Percentiles rank a stretch among this genome's conserved stretches.
These are phyloP conservation scores for Selenia dentaria DNA, from an alignment of 2,888 invertebrate genomes.

Conservation along the genomic window DNA sequence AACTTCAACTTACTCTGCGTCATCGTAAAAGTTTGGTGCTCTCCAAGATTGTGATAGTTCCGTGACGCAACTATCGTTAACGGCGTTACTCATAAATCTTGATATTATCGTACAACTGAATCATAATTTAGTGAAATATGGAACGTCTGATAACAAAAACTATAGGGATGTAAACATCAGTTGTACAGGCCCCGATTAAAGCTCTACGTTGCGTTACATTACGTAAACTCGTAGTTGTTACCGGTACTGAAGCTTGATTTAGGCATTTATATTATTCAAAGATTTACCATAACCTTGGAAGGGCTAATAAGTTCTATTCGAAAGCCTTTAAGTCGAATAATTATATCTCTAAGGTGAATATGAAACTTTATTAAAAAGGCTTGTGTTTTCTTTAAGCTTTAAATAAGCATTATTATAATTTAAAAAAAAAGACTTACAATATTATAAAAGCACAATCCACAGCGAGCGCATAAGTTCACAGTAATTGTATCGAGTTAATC, in stretches of 20 bases:
- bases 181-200: conserved; percentile 14
- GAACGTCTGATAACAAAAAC: conserved; percentile 18
- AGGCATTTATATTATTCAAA: no score
- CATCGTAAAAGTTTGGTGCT: conserved; percentile 27
- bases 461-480: conserved; percentile 46
- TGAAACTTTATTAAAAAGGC: no score
- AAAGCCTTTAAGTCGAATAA: no score
- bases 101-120: conserved; percentile 47
- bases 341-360: no score
- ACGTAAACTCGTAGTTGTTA: no score
- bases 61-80: conserved; percentile 63
- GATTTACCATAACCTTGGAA: no score
- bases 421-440: conserved; percentile 27
- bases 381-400: no score
- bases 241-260: no score
- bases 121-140: conserved; percentile 32
- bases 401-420: not conserved
- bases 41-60: conserved; percentile 49
- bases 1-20: conserved; percentile 35
- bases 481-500: conserved; percentile 47
- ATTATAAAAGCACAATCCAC: conserved; percentile 55
- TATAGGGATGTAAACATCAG: conserved; percentile 18
- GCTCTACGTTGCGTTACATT: no score
- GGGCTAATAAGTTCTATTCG: no score
- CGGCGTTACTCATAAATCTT: conserved; percentile 62